Evolutionary conservation across 2,113 vertebrate species (phyloP).

Genomic region (Spea bombifrons): DNA sequence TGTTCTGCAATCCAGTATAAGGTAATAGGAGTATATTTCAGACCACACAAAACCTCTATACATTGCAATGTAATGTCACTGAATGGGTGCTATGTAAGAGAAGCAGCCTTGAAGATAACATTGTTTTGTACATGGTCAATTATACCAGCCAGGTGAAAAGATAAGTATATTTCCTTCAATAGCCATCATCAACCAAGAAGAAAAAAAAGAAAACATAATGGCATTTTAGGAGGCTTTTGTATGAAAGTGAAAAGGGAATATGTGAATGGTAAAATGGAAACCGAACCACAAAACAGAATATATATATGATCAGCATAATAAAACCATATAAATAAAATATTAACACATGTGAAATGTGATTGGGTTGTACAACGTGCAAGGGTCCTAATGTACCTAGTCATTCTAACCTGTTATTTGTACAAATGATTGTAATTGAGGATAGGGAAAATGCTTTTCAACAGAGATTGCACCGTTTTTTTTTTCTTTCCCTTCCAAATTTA

Average conservation of each 20-base stretch:
- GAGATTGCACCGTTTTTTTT: no score
- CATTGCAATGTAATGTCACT: background rate
- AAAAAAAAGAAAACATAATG: no score
- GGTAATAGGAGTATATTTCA: no score
- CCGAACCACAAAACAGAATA: background rate
- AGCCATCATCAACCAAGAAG: no score
- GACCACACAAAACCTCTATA: no score
- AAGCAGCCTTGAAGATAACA: background rate
- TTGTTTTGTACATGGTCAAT: background rate
- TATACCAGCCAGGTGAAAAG: background rate
- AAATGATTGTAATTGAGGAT: constrained; percentile 1
- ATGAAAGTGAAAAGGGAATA: background rate
- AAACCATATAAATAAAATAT: constrained; percentile 4
- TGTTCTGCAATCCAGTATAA: no score
- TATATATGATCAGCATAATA: background rate
- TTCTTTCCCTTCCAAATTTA: no score
- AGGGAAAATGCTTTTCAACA: background rate
- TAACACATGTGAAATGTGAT: constrained; percentile 2
- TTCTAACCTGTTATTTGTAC: constrained; percentile 24
- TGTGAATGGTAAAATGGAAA: background rate
- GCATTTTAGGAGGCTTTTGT: background rate
- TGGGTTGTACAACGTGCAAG: background rate
- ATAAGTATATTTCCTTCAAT: background rate
- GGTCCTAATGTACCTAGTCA: constrained; percentile 1
- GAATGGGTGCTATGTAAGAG: background rate